Evolutionary conservation across 2,113 vertebrate genomes (phyloP), one percentile per base, ranked within the genome.

Genomic region (Falcunculus frontatus): DNA sequence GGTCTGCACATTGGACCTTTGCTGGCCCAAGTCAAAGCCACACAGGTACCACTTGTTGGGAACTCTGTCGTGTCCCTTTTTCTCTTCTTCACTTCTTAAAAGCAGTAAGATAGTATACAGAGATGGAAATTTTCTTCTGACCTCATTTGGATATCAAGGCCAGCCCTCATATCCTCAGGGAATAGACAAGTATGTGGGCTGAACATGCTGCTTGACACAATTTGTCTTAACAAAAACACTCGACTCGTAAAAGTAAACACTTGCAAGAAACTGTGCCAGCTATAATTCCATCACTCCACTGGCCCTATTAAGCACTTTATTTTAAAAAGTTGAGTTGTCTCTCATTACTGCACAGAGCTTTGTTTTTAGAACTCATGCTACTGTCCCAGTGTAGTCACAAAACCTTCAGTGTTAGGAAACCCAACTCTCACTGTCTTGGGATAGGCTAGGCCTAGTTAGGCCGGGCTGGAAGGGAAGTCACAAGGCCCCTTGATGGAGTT

Each of bases 61-160:
- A 59, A 30, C 13, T 25, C 33, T 75, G 25, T 50, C 27, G 29
- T 32, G 6, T 10, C 42, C 55, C 8, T 68, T 88, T n/a, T 42
- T 42, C 16, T 55, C 8, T 52, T 23, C 3, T 30, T 25, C 17
- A 17, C 10, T 30, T 27, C 50, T 73, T 35, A 5, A 55, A 86
- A 85, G 22, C 35, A 82, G 52, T 9, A 78, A 52, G 49, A 10
- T 6, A 74, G 46, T 21, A 29, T 22, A 76, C 68, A 84, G 41
- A 91, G 42, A 27, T 63, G 52, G 69, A 89, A 89, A 52, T 77
- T 89, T 95, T 90, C 47, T 69, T 63, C 68, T 87, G 84, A 49
- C 92, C 95, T 93, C 70, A 19, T 95, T 95, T 84, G 68, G 64
- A 47, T 80, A 74, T 90, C 57, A 85, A 97, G 90, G 87, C 73